Evolutionary conservation across 2,797 vertebrate genomes (phyloP).

Genomic region (Remorina albescens): DNA sequence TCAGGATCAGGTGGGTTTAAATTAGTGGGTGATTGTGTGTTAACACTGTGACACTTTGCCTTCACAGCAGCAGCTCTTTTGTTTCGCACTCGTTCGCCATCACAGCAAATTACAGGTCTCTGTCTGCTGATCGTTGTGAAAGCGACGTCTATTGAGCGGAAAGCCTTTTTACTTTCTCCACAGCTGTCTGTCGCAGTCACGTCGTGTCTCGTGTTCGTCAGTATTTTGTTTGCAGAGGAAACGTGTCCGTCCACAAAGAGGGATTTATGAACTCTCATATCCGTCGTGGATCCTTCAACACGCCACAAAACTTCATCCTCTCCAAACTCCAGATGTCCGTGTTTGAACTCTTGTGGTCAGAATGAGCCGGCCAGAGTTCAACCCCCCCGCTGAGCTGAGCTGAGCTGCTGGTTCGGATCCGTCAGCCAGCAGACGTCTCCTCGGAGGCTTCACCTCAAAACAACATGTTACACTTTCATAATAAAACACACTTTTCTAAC

Average conservation of each 20-base stretch:
- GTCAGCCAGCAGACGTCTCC: too few relatives aligned
- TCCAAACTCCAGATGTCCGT: too few relatives aligned
- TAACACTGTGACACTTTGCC: background rate
- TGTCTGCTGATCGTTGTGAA: background rate
- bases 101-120: conserved; percentile 9
- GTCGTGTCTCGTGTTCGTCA: background rate
- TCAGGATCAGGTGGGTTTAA: too few relatives aligned
- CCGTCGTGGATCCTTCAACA: too few relatives aligned
- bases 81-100: conserved; percentile 12
- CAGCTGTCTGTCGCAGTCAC: conserved; percentile 1
- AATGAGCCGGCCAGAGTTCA: too few relatives aligned
- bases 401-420: too few relatives aligned
- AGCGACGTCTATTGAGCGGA: background rate
- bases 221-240: conserved; percentile 1
- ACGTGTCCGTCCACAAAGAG: background rate
- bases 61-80: background rate
- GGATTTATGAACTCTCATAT: background rate
- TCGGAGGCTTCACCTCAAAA: too few relatives aligned
- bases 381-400: too few relatives aligned
- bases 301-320: too few relatives aligned
- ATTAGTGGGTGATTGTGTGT: background rate
- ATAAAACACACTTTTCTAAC: too few relatives aligned
- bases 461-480: too few relatives aligned
- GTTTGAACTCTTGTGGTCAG: too few relatives aligned
- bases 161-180: background rate